These are phyloP conservation scores for Archips crataeganus DNA, from an alignment of 2,888 invertebrate species.

Conservation along the genomic window DNA sequence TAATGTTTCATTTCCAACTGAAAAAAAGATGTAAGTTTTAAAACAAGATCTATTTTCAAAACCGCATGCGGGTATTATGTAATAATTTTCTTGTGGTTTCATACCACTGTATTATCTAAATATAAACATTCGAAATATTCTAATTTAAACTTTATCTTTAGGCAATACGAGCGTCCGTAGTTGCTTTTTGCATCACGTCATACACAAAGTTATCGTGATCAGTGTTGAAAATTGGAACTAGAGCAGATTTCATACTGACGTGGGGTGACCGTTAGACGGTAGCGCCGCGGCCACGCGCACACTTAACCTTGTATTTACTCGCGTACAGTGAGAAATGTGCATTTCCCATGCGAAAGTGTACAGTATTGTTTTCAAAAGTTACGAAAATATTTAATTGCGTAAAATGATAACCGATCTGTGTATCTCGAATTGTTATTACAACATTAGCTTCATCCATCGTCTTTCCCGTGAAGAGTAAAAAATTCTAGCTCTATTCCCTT, in stretches of 20 bases:
- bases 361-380: slow-evolving; percentile 49
- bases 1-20: too few species aligned
- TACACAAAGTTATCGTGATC: slow-evolving; percentile 10
- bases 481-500: too few species aligned
- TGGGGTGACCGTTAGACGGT: neutral
- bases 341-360: slow-evolving; percentile 81
- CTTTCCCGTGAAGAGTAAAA: too few species aligned
- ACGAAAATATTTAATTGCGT: slow-evolving; percentile 39
- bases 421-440: neutral
- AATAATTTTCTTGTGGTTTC: slow-evolving; percentile 72
- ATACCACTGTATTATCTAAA: slow-evolving; percentile 48
- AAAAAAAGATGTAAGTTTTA: too few species aligned
- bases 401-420: neutral
- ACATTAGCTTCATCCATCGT: neutral
- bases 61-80: slow-evolving; percentile 74
- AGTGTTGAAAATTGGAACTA: slow-evolving; percentile 17
- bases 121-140: neutral
- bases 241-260: neutral
- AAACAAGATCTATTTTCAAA: too few species aligned
- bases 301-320: slow-evolving; percentile 6
- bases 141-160: slow-evolving; percentile 14
- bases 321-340: slow-evolving; percentile 72
- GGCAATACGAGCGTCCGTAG: slow-evolving; percentile 1
- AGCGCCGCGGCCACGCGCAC: slow-evolving; percentile 13
- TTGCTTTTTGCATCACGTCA: slow-evolving; percentile 5